Conservation (phyloP, 2,888 invertebrate species). For the Hedychridium roseum region DNA sequence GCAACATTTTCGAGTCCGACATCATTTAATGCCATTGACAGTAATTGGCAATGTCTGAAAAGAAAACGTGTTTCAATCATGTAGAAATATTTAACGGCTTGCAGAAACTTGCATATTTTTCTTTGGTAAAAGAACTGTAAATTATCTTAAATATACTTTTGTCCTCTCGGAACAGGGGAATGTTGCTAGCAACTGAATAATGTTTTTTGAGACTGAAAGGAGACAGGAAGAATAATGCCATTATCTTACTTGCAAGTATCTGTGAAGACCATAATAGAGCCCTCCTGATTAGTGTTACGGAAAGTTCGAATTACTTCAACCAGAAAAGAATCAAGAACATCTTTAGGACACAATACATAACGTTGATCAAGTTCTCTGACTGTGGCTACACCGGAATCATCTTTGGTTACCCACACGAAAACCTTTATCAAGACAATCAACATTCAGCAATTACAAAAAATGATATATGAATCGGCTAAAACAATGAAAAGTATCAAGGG, state of each 20-base stretch:
- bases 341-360: constrained; percentile 89
- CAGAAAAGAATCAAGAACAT: constrained; percentile 91
- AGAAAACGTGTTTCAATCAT: too few relatives aligned
- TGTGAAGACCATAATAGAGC: constrained; percentile 93
- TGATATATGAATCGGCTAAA: too few relatives aligned
- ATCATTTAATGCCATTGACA: constrained; percentile 87
- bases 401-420: constrained; percentile 65
- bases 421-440: too few relatives aligned
- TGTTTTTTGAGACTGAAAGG: too few relatives aligned
- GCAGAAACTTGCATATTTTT: too few relatives aligned
- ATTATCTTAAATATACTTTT: constrained; percentile 1
- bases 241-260: constrained; percentile 88
- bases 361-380: constrained; percentile 90
- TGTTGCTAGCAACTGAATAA: too few relatives aligned
- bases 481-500: too few relatives aligned
- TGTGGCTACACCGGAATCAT: constrained; percentile 78
- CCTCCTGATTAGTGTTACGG: constrained; percentile 74
- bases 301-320: constrained; percentile 84
- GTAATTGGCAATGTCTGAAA: constrained; percentile 84
- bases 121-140: constrained; percentile 3
- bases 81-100: too few relatives aligned
- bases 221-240: constrained; percentile 3
- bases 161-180: too few relatives aligned
- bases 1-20: constrained; percentile 90
- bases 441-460: too few relatives aligned